Evolutionary conservation across 1,140 invertebrate species (phyloP).

Genomic region (Ericerus pela): DNA sequence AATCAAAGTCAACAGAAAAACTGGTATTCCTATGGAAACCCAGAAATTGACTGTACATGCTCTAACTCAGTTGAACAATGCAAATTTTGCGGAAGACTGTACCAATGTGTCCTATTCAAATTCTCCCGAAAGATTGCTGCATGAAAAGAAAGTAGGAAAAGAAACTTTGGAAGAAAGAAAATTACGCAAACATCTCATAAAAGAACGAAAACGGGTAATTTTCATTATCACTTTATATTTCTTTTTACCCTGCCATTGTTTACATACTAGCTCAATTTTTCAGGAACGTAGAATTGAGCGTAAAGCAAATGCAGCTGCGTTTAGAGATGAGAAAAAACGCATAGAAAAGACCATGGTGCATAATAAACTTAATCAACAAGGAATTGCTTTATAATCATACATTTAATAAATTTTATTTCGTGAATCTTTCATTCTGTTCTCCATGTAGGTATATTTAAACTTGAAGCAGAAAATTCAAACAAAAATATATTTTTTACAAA

Average conservation of each 20-base stretch:
- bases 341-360: conserved; percentile 42
- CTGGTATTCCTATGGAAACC: conserved; percentile 49
- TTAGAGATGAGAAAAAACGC: conserved; percentile 73
- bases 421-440: no score
- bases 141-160: conserved; percentile 60
- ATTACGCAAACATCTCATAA: conserved; percentile 64
- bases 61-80: conserved; percentile 44
- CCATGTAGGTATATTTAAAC: no score
- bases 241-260: background rate
- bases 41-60: conserved; percentile 49
- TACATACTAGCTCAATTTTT: conserved; percentile 26
- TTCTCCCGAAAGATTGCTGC: no score
- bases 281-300: conserved; percentile 68
- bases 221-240: conserved; percentile 8
- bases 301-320: conserved; percentile 69
- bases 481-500: no score
- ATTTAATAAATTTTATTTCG: no score
- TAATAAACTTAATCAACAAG: conserved; percentile 6
- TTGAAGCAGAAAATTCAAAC: no score
- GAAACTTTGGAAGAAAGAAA: conserved; percentile 70
- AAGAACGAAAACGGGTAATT: conserved; percentile 59
- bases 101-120: conserved; percentile 50
- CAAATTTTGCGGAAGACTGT: conserved; percentile 33
- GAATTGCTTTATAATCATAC: no score
- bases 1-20: conserved; percentile 53